phyloP scores from a whole-genome alignment of 2,797 vertebrate species.

The Choloepus didactylus region DNA sequence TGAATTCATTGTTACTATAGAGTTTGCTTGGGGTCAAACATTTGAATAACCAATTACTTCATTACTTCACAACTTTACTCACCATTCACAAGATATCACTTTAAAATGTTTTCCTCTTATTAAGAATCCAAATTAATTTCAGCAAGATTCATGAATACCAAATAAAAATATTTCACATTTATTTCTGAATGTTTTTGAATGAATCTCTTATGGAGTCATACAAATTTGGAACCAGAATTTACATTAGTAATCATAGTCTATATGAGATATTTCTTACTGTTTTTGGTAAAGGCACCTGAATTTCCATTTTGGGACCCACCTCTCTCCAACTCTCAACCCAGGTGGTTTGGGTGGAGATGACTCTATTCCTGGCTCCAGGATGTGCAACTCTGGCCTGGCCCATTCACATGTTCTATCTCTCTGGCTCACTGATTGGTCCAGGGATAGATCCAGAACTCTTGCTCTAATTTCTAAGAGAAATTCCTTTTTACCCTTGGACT shows the following conservation, averaged over 20 bases:
- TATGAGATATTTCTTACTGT: background rate
- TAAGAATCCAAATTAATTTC: background rate
- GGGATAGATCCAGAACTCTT: background rate
- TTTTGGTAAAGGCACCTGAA: background rate
- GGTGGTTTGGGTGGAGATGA: background rate
- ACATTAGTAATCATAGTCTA: background rate
- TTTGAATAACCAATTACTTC: background rate
- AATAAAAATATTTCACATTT: constrained; percentile 4
- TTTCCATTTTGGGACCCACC: background rate
- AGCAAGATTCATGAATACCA: background rate
- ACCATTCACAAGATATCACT: background rate
- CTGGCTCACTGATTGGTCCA: background rate
- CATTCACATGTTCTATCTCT: background rate
- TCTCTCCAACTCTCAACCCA: background rate
- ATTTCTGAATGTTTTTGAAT: constrained; percentile 14
- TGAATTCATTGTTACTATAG: background rate
- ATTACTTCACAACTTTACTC: background rate
- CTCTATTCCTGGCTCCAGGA: background rate
- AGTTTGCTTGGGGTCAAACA: background rate
- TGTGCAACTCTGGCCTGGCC: background rate
- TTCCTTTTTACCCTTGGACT: background rate
- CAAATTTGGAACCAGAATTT: background rate
- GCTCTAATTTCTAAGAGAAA: background rate
- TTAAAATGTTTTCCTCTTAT: background rate
- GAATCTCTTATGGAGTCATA: background rate